Base-by-base conservation (phyloP, 2,888 invertebrate species). In the Lutraria lutraria region DNA sequence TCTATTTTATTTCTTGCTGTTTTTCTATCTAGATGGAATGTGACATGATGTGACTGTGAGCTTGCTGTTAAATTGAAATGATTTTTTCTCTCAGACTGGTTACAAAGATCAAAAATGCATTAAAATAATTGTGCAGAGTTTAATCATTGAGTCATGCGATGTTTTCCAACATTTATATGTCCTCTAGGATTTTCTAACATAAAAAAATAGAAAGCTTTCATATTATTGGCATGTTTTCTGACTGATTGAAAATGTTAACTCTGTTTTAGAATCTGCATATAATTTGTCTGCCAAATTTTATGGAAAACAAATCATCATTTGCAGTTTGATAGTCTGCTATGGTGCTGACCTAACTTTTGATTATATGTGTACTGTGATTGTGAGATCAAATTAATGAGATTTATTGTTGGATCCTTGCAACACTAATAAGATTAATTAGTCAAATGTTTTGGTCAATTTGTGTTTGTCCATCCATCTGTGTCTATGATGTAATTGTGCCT, bases 81-180 rank as follows among this genome's bases (percentile, higher is more conserved):
- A 68, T 68, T 68, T 68, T 68, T n/a, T 10, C 4, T 68, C 63
- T 19, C 63, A 68, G 63, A 68, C 63, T 25, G 8, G n/a, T 68
- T 4, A 19, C 12, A 56, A 56, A 56, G 12, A 56, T 56, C 43
- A 43, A 68, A 68, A 68, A 68, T n/a, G n/a, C 25, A 68, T 68
- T 68, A 68, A n/a, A 68, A 68, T 68, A 68, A 68, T 68, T 68
- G 63, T 25, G n/a, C 25, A 25, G n/a, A 68, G n/a, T 68, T 68
- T 68, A 68, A 68, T 68, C 25, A 25, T 68, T 25, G 8, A 68
- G 25, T 68, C 25, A 68, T 68, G 63, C 63, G 0, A 68, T 25
- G 63, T 68, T 68, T 68, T n/a, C n/a, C 12, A 68, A 68, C 25
- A 25, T 68, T 21, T 25, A n/a, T 68, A 25, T 68, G 6, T 68